Evolutionary conservation across 2,113 vertebrate genomes (phyloP), one percentile per base, ranked within the genome.

Genomic region (Otolemur garnettii): DNA sequence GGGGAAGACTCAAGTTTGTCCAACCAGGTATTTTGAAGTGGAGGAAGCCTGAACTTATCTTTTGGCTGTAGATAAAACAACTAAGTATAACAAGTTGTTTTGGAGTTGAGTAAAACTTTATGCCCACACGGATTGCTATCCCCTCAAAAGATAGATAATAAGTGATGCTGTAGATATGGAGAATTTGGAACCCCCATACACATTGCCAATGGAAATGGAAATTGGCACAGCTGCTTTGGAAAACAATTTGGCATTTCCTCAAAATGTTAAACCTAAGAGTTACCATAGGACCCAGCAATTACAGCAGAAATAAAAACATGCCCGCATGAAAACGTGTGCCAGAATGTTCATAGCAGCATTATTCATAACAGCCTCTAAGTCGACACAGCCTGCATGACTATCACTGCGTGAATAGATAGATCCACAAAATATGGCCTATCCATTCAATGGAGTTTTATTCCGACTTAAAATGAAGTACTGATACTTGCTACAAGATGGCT

Each of bases 171-270:
- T n/a, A 35, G 22, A 7, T 10, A 10, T 55, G 28, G 66, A 87
- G 77, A 87, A 19, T n/a, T 4, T 6, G 4, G 45, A 81, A 17
- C 35, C 45, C 28, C 62, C 19, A 1, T 4, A 0, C 4, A 0
- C 4, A 0, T 22, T 17, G 35, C 45, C 21, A 24, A 3, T 59
- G 60, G 38, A 83, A n/a, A 14, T 30, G 33, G 22, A 4, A 30
- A 42, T 28, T 15, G 19, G 64, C 45, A 33, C 57, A 28, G 22
- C 14, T 75, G 57, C 62, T 88, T 82, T 87, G 68, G 68, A 30
- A 35, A 14, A 7, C 1, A 19, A 30, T 66, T 15, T 53, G 64
- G 55, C 55, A 78, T 10, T 60, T 87, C 26, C 81, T 75, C 66
- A 42, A 19, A 77, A 74, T 22, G 57, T 42, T 59, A 53, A 69